A percentile compares a stretch with the other conserved stretches of the same genome.
These are phyloP conservation scores for Oscheius sp. DNA, from an alignment of 2,888 invertebrate species.

Conservation along the genomic window DNA sequence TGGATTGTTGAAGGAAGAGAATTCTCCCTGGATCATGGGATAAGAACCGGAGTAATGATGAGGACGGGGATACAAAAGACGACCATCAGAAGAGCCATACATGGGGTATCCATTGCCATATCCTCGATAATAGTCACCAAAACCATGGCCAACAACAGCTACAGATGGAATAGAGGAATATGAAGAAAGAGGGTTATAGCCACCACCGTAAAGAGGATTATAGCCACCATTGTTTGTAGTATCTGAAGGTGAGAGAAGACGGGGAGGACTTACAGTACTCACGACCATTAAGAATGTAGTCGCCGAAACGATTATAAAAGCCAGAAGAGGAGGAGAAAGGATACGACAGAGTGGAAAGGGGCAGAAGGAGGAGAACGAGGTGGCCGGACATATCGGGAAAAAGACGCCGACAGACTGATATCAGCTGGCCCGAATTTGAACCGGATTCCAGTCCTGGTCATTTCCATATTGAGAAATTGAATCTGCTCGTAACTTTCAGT, in stretches of 20 bases:
- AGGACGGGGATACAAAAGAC: background rate
- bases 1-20: background rate
- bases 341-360: background rate
- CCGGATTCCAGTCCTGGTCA: background rate
- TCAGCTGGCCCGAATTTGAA: constrained; percentile 1
- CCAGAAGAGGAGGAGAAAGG: constrained; percentile 11
- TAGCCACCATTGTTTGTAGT: background rate
- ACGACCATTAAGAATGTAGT: constrained; percentile 3
- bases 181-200: background rate
- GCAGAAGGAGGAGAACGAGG: background rate
- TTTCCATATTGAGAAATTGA: no score
- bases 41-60: background rate
- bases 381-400: background rate
- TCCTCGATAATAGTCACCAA: constrained; percentile 7
- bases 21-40: background rate
- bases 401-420: background rate
- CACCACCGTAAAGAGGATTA: background rate
- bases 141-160: background rate
- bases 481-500: no score
- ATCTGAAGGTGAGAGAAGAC: background rate
- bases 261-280: constrained; percentile 21
- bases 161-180: constrained; percentile 4
- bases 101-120: background rate
- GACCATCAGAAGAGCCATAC: constrained; percentile 10
- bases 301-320: constrained; percentile 19